These are phyloP conservation scores for Parus major DNA, from an alignment of 2,113 vertebrate species.

Conservation along the genomic window DNA sequence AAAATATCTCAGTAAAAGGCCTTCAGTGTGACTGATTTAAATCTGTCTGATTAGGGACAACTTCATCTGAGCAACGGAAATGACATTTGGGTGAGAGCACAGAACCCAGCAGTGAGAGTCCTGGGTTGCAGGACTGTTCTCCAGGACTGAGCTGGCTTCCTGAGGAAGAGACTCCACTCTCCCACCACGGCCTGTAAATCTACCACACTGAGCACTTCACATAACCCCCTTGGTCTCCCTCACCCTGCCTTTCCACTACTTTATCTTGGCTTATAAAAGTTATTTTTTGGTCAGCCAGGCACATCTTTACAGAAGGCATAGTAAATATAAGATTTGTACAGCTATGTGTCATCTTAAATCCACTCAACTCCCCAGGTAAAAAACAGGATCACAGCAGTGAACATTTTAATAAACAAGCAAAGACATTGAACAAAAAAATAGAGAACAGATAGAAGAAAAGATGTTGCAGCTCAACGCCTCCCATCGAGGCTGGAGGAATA, in stretches of 20 bases:
- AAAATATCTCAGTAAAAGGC: neutral
- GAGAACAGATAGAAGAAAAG: neutral
- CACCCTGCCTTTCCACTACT: neutral
- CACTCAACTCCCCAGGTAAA: constrained; percentile 5
- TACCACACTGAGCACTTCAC: neutral
- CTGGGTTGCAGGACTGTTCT: neutral
- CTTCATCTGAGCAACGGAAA: neutral
- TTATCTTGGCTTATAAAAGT: constrained; percentile 18
- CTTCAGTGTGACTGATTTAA: neutral
- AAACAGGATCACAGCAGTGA: constrained; percentile 46
- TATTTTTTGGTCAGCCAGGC: constrained; percentile 22
- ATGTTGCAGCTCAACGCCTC: neutral
- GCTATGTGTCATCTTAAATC: constrained; percentile 42
- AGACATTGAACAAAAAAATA: neutral
- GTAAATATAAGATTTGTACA: constrained; percentile 37
- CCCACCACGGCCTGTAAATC: neutral
- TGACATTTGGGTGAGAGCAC: neutral
- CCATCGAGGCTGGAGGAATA: neutral
- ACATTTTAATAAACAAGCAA: constrained; percentile 60
- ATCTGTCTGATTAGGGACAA: neutral
- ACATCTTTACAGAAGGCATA: neutral
- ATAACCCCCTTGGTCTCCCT: neutral
- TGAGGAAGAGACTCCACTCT: neutral
- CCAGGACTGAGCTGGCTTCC: neutral
- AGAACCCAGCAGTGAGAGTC: neutral